Percentiles rank a stretch among this genome's conserved stretches.
These are phyloP conservation scores for Apotomis turbidana DNA, from an alignment of 2,888 invertebrate species.

Conservation along the genomic window DNA sequence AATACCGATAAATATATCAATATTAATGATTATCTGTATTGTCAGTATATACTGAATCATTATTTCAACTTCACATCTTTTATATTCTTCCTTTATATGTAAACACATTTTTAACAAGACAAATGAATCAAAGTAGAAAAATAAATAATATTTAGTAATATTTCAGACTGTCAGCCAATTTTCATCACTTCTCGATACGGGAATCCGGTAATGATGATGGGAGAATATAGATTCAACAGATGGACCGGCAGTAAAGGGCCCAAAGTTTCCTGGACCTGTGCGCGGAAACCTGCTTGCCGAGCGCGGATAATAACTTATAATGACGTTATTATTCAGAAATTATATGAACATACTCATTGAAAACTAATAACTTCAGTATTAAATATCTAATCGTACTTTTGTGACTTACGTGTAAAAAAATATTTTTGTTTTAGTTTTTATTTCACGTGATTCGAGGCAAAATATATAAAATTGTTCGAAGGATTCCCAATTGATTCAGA, in stretches of 20 bases:
- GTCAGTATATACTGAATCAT: no score
- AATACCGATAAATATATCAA: no score
- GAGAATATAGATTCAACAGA: slow-evolving; percentile 30
- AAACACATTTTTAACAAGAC: no score
- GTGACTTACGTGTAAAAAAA: no score
- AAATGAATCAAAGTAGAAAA: no score
- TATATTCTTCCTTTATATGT: no score
- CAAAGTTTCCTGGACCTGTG: slow-evolving; percentile 17
- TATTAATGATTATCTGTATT: no score
- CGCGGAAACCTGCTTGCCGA: slow-evolving; percentile 27
- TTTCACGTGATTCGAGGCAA: slow-evolving; percentile 4
- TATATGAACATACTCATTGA: slow-evolving; percentile 31
- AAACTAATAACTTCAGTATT: background rate
- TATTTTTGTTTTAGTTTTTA: no score
- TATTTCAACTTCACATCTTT: no score
- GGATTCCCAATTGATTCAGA: slow-evolving; percentile 13
- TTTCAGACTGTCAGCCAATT: slow-evolving; percentile 21
- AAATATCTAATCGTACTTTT: background rate
- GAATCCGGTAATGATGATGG: slow-evolving; percentile 32
- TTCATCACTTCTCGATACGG: slow-evolving; percentile 19
- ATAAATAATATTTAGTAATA: background rate
- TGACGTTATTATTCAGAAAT: slow-evolving; percentile 50
- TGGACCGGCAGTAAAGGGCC: slow-evolving; percentile 7
- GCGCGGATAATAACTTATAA: slow-evolving; percentile 37
- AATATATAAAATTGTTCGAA: background rate